Conservation (phyloP, 2,888 invertebrate species). For the Willowsia nigromaculata region DNA sequence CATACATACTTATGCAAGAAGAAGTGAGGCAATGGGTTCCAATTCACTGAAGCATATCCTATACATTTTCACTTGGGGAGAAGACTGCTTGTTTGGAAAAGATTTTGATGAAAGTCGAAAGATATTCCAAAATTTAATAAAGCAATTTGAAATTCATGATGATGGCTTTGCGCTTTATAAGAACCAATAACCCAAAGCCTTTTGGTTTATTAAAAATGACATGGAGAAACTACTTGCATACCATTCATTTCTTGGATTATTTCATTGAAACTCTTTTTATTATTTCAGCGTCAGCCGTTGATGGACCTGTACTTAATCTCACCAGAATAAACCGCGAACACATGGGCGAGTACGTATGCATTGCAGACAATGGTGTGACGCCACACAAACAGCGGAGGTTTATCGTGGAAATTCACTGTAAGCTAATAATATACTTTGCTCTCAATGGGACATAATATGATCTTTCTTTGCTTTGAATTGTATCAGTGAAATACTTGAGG, state of each 20-base stretch:
- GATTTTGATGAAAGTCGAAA: not conserved
- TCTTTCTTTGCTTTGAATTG: no score
- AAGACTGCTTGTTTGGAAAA: no score
- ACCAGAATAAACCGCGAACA: conserved; percentile 87
- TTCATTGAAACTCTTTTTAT: not conserved
- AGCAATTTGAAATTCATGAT: conserved; percentile 33
- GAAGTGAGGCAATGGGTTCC: not conserved
- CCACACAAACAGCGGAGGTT: conserved; percentile 90
- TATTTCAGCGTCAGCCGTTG: conserved; percentile 85
- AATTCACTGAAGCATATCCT: conserved; percentile 18
- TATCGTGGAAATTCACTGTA: conserved; percentile 93
- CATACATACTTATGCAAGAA: not conserved
- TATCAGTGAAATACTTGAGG: not conserved
- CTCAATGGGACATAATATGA: no score
- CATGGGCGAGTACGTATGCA: conserved; percentile 86
- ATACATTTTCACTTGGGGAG: no score
- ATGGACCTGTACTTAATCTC: conserved; percentile 89
- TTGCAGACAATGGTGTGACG: conserved; percentile 91
- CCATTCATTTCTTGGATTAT: not conserved
- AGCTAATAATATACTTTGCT: conserved; percentile 81
- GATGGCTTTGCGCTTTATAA: not conserved
- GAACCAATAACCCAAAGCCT: not conserved
- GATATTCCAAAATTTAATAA: conserved; percentile 16
- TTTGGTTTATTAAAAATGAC: not conserved
- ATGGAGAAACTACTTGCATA: not conserved